Evolutionary conservation across 2,888 invertebrate genomes (phyloP).

Genomic region (Coronaproctus castanopsis): DNA sequence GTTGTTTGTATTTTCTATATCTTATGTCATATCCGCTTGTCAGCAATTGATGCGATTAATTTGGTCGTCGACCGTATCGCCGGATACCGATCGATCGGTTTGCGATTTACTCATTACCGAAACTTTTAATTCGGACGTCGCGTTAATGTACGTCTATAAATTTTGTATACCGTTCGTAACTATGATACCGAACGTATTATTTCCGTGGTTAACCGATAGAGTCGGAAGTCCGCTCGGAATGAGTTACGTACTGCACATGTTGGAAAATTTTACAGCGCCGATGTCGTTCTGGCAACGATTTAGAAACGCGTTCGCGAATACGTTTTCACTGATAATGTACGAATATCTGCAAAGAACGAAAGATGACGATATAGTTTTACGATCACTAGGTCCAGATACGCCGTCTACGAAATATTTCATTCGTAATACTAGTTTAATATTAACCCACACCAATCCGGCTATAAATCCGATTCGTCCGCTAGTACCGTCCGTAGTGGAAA

Average conservation of each 20-base stretch:
- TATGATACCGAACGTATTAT: neutral
- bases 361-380: neutral
- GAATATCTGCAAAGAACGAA: neutral
- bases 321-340: neutral
- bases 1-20: no score
- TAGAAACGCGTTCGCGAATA: constrained; percentile 1
- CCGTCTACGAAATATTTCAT: neutral
- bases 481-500: constrained; percentile 1
- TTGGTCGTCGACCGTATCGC: no score
- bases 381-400: neutral
- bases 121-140: constrained; percentile 7
- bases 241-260: neutral
- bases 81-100: no score
- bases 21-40: no score
- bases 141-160: neutral
- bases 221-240: constrained; percentile 2
- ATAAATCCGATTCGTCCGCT: neutral
- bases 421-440: neutral
- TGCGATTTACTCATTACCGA: constrained; percentile 8
- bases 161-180: constrained; percentile 8
- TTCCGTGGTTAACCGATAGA: constrained; percentile 3
- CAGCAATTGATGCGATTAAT: no score
- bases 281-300: constrained; percentile 5
- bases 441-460: neutral
- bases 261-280: neutral